Conservation (phyloP, 2,888 invertebrate genomes). For the Ptychoptera albimana region DNA sequence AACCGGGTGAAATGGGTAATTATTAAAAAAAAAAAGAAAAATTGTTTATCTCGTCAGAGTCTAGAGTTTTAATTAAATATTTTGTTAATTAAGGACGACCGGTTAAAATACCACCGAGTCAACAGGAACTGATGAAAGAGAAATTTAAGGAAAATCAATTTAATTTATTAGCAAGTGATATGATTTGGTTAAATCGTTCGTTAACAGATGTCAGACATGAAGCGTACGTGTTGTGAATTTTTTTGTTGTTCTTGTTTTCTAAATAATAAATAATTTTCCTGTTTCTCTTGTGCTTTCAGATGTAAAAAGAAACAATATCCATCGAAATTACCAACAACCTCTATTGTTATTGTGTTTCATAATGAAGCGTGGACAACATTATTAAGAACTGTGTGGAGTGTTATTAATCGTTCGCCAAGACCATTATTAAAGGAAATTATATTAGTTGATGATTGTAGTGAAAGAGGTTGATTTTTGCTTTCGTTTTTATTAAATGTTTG, state of each 20-base stretch:
- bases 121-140: conserved; percentile 80
- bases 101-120: conserved; percentile 76
- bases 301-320: conserved; percentile 69
- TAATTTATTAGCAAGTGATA: conserved; percentile 92
- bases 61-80: conserved; percentile 3
- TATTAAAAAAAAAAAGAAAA: conserved; percentile 3
- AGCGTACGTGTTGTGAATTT: conserved; percentile 49
- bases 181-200: conserved; percentile 91
- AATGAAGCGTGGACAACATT: conserved; percentile 98
- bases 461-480: conserved; percentile 48
- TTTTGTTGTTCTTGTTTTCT: conserved; percentile 3
- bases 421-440: conserved; percentile 85
- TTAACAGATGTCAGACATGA: conserved; percentile 85
- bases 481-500: neutral
- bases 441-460: conserved; percentile 95
- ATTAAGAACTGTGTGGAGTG: conserved; percentile 90
- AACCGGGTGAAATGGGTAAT: conserved; percentile 81
- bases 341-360: conserved; percentile 97
- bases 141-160: conserved; percentile 98
- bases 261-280: conserved; percentile 4
- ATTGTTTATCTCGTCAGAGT: neutral
- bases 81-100: conserved; percentile 40
- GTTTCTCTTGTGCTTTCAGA: conserved; percentile 29
- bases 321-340: conserved; percentile 72
- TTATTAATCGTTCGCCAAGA: conserved; percentile 85